Evolutionary conservation across 2,113 vertebrate genomes (phyloP).

Genomic region (Poeciliopsis turrubarensis): DNA sequence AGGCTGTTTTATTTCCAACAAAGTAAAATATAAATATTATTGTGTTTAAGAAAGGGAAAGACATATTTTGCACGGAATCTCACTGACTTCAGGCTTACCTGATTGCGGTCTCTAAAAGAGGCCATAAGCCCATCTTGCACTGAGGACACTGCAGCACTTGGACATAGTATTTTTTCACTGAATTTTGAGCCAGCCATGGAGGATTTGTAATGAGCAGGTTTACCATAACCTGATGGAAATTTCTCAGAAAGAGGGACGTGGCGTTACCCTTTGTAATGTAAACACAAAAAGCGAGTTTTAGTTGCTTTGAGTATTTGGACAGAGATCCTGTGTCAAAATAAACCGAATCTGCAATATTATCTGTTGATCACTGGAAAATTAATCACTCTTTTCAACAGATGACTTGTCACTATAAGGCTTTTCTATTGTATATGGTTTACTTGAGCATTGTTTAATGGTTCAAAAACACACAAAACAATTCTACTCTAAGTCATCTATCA

Average conservation of each 20-base stretch:
- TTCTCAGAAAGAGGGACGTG: slow-evolving; percentile 74
- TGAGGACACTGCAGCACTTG: slow-evolving; percentile 90
- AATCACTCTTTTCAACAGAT: not conserved
- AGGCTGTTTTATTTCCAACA: not conserved
- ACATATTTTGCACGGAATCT: not conserved
- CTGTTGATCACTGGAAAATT: not conserved
- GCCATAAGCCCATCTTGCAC: slow-evolving; percentile 88
- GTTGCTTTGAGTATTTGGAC: not conserved
- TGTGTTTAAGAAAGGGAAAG: not conserved
- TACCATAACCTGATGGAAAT: slow-evolving; percentile 80
- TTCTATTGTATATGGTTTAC: too few relatives aligned
- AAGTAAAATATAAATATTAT: not conserved
- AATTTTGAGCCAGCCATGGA: slow-evolving; percentile 83
- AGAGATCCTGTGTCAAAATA: not conserved
- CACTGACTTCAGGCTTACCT: slow-evolving; percentile 78
- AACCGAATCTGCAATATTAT: not conserved
- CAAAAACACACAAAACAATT: not conserved
- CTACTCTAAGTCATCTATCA: not conserved
- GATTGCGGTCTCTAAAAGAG: slow-evolving; percentile 85
- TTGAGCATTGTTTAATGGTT: not conserved
- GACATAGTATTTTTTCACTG: slow-evolving; percentile 83
- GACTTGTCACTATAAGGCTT: not conserved
- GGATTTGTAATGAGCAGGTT: slow-evolving; percentile 84
- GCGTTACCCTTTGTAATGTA: slow-evolving; percentile 81
- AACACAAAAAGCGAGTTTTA: slow-evolving; percentile 28